phyloP scores from a whole-genome alignment of 2,888 invertebrate genomes.

The Rhogogaster chlorosoma region DNA sequence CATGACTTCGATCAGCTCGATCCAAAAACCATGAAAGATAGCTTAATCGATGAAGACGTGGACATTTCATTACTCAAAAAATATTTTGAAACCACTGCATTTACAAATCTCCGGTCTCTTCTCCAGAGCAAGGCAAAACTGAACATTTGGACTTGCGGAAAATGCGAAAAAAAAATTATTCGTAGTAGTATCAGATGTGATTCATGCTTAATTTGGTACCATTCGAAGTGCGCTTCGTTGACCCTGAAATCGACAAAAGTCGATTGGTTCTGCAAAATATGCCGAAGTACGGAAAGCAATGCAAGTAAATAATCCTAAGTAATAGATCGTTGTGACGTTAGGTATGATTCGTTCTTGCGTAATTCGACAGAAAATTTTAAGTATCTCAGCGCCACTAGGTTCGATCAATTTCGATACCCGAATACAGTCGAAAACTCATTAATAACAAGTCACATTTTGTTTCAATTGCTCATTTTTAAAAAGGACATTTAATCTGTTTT shows the following conservation, averaged over 20 bases:
- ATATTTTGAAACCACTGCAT: background rate
- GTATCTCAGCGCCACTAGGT: background rate
- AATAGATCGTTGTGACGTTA: background rate
- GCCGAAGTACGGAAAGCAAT: background rate
- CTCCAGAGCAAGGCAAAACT: background rate
- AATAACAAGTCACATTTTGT: background rate
- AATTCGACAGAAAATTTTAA: too few species aligned
- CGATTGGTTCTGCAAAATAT: background rate
- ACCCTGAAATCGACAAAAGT: background rate
- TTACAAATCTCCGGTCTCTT: background rate
- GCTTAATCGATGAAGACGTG: background rate
- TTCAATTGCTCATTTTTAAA: background rate
- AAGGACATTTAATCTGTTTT: background rate
- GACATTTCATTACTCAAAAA: background rate
- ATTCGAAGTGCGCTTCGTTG: background rate
- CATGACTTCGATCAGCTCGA: background rate
- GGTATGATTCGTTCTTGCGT: too few species aligned
- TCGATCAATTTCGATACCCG: background rate
- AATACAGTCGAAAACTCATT: background rate
- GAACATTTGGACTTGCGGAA: background rate
- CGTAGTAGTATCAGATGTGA: background rate
- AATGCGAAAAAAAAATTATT: background rate
- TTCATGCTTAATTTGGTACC: background rate
- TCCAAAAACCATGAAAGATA: background rate
- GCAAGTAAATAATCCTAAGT: too few species aligned